phyloP scores from a whole-genome alignment of 2,113 vertebrate species.

The Embiotoca jacksoni region DNA sequence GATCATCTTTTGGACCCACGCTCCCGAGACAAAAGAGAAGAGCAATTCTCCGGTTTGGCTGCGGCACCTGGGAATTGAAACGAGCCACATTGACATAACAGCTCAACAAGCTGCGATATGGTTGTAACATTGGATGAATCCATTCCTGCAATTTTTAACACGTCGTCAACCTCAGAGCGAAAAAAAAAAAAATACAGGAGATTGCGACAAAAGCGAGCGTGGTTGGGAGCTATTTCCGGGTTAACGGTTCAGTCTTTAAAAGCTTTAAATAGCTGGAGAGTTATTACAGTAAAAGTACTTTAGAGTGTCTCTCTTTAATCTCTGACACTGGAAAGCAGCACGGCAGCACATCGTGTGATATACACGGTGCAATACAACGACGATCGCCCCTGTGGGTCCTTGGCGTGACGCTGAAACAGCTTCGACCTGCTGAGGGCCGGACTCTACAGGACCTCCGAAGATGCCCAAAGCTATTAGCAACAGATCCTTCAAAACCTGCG shows the following conservation, averaged over 20 bases:
- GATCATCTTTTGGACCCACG: slow-evolving; percentile 59
- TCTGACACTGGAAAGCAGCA: neutral
- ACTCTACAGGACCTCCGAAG: neutral
- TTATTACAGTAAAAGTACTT: neutral
- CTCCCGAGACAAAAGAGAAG: slow-evolving; percentile 54
- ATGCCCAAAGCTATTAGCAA: slow-evolving; percentile 16
- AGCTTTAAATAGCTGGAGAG: neutral
- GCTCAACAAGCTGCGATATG: slow-evolving; percentile 1
- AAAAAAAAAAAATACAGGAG: neutral
- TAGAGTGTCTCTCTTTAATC: slow-evolving; percentile 30
- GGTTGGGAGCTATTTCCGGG: slow-evolving; percentile 12
- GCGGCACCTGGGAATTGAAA: slow-evolving; percentile 41
- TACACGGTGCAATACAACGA: neutral
- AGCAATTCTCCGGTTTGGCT: slow-evolving; percentile 60
- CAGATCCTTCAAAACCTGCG: neutral
- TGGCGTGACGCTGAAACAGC: neutral
- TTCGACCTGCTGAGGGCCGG: neutral
- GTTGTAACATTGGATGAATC: slow-evolving; percentile 36
- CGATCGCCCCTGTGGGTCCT: neutral
- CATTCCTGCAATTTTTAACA: slow-evolving; percentile 2
- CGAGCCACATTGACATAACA: slow-evolving; percentile 38
- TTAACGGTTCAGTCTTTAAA: neutral
- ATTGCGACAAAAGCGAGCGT: neutral
- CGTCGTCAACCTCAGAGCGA: neutral
- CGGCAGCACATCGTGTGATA: slow-evolving; percentile 2